Evolutionary conservation across 2,113 vertebrate genomes (phyloP), one percentile per base, ranked within the genome.

Genomic region (Empidonax alnorum): DNA sequence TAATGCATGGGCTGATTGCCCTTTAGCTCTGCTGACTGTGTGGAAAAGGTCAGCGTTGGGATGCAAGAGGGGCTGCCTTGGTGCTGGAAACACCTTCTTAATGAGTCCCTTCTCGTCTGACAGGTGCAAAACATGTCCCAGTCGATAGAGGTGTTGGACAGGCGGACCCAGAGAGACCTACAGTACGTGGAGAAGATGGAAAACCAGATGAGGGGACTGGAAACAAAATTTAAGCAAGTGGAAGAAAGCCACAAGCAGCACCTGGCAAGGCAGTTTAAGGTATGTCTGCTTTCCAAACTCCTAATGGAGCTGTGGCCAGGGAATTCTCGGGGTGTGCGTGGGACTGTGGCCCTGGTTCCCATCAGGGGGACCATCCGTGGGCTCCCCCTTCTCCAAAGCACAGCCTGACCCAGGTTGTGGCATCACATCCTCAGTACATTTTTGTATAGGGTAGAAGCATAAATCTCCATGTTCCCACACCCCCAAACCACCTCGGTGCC

Each of bases 121-220:
- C 97, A 99, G 99, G 99, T 99, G 98, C 99, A 99, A 96, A 99
- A 99, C 98, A 99, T 99, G 99, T 99, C 99, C 86, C 99, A 99
- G 92, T 99, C 99, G 76, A 99, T 99, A 97, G 99, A 99, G 96
- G 99, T 99, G 73, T 97, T 99, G 98, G 99, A 99, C 98, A 98
- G 99, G 98, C 96, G 99, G 89, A 99, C 99, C 53, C 99, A 99
- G 96, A 98, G 99, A 74, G 99, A 99, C 96, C 96, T 99, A 96
- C 99, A 99, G 97, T 99, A 99, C 0, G 99, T 99, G 75, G 99
- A 99, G 98, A 99, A 99, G 98, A 99, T 99, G 99, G 99, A 99
- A 97, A 99, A 98, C 90, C 99, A 99, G 94, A 99, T 99, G 97
- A 98, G 99, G 55, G 99, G 99, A n/a, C 98, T 99, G 98, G 99